phyloP scores from a whole-genome alignment of 1,140 invertebrate genomes.

The Contarinia nasturtii region DNA sequence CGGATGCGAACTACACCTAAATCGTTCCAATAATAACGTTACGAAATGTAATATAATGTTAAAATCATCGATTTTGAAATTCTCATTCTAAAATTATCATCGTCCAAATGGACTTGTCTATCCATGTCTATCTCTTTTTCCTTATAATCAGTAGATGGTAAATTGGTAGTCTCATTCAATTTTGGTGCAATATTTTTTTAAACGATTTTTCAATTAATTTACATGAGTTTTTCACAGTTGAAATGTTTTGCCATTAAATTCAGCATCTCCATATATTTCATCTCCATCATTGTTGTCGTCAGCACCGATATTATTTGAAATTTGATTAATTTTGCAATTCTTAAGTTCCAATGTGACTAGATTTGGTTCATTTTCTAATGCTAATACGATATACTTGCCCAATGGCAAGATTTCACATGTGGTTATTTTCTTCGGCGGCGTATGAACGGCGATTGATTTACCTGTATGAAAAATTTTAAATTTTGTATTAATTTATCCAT shows the following conservation, averaged over 20 bases:
- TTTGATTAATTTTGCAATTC: conserved; percentile 20
- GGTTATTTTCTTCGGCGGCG: conserved; percentile 51
- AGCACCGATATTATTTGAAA: conserved; percentile 15
- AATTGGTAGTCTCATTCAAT: no score
- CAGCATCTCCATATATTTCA: conserved; percentile 26
- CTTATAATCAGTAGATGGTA: no score
- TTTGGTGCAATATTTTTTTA: no score
- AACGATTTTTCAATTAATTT: no score
- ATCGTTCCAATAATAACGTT: no score
- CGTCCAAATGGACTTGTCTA: no score
- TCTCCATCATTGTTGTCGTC: conserved; percentile 19
- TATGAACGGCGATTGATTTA: conserved; percentile 51
- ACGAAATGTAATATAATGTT: no score
- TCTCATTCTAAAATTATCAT: no score
- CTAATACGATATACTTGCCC: conserved; percentile 50
- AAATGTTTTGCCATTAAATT: conserved; percentile 28
- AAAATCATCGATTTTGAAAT: no score
- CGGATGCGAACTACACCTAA: no score
- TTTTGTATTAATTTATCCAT: background rate
- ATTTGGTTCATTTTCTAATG: conserved; percentile 34
- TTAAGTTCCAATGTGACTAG: conserved; percentile 42
- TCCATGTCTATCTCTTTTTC: no score
- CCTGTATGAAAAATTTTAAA: conserved; percentile 29
- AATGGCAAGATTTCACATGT: conserved; percentile 55
- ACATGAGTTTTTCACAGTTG: conserved; percentile 14